These are phyloP conservation scores for Tetheella fluctuosa DNA, from an alignment of 2,888 invertebrate genomes.

Conservation along the genomic window DNA sequence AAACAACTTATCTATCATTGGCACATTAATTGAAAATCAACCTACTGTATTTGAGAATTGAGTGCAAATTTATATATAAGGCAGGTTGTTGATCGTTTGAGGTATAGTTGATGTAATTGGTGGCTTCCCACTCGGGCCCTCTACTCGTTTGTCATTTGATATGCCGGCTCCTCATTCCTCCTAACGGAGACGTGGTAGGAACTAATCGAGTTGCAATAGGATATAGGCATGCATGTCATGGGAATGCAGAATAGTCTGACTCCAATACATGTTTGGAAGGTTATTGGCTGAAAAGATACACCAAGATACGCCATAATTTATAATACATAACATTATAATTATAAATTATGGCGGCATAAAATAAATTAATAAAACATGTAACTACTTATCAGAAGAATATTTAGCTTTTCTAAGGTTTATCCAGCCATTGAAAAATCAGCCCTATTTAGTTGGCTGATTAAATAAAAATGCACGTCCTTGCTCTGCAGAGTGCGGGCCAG, in stretches of 20 bases:
- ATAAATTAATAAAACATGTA: no score
- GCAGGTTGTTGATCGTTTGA: not conserved
- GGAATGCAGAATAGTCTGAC: not conserved
- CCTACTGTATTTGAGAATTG: accelerated
- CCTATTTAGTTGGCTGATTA: no score
- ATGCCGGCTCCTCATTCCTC: slow-evolving; percentile 12
- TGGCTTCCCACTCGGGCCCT: slow-evolving; percentile 63
- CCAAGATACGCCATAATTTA: no score
- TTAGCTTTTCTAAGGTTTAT: no score
- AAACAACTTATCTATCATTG: slow-evolving; percentile 15
- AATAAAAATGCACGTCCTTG: no score
- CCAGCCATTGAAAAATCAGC: no score
- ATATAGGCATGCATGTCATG: not conserved
- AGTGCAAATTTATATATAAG: slow-evolving; percentile 21
- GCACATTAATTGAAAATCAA: slow-evolving; percentile 24
- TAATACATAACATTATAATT: no score
- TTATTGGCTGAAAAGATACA: no score
- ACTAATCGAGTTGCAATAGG: not conserved
- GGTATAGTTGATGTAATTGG: slow-evolving; percentile 60
- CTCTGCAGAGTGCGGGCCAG: no score
- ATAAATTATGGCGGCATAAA: no score
- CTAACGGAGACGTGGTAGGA: not conserved
- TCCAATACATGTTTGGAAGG: no score
- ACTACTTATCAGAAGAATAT: no score
- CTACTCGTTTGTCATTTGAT: slow-evolving; percentile 55